Conservation (phyloP, 2,888 invertebrate species). For the Torymus aiolomorphi region DNA sequence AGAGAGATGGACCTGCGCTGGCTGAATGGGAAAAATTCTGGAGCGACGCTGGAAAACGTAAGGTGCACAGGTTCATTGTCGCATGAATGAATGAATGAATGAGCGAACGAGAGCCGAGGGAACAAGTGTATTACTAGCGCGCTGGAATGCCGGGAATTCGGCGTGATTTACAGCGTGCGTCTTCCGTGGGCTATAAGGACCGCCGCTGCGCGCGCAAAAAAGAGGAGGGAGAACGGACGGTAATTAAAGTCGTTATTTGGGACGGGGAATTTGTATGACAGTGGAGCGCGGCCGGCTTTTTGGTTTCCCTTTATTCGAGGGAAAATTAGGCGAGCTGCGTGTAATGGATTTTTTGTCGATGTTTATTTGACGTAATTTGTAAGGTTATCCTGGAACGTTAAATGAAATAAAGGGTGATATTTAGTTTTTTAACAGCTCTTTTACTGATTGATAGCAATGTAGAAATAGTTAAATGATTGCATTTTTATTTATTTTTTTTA, state of each 20-base stretch:
- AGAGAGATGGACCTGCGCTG: not conserved
- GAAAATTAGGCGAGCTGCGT: slow-evolving; percentile 13
- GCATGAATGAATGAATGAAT: slow-evolving; percentile 67
- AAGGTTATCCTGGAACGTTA: too few species aligned
- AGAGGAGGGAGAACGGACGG: not conserved
- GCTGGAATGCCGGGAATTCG: slow-evolving; percentile 67
- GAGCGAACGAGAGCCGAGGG: slow-evolving; percentile 51
- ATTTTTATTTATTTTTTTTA: too few species aligned
- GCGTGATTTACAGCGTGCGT: slow-evolving; percentile 65
- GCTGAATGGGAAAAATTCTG: slow-evolving; percentile 61
- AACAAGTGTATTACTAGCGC: slow-evolving; percentile 72
- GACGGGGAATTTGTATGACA: slow-evolving; percentile 10
- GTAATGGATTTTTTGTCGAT: not conserved
- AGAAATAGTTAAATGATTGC: too few species aligned
- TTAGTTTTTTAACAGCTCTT: too few species aligned
- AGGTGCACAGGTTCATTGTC: slow-evolving; percentile 71
- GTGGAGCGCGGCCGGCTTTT: too few species aligned
- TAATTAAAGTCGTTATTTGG: slow-evolving; percentile 46
- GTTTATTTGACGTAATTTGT: too few species aligned
- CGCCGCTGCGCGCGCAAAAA: slow-evolving; percentile 19
- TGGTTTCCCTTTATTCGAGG: not conserved
- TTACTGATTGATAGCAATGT: too few species aligned
- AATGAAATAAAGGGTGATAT: too few species aligned
- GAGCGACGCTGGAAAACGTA: slow-evolving; percentile 64
- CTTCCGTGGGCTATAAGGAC: not conserved